Conservation (phyloP, 1,140 invertebrate species). For the Pollicipes pollicipes region DNA sequence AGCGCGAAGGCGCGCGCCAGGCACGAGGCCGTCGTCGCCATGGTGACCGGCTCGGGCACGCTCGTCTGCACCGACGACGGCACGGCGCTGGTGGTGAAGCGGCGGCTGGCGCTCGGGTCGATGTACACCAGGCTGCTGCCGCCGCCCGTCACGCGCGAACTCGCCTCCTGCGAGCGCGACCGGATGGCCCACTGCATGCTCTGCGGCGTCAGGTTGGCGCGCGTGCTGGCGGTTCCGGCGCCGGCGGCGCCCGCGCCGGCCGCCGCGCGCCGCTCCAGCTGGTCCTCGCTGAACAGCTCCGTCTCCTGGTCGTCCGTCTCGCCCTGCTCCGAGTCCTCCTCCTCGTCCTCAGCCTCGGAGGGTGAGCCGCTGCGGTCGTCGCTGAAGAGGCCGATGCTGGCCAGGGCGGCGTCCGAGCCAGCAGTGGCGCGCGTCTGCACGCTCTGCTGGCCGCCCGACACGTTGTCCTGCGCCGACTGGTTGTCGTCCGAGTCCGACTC, state of each 20-base stretch:
- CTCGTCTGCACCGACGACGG: slow-evolving; percentile 36
- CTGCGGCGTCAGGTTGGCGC: slow-evolving; percentile 72
- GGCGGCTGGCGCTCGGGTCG: slow-evolving; percentile 27
- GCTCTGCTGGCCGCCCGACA: slow-evolving; percentile 52
- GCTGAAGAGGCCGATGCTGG: slow-evolving; percentile 54
- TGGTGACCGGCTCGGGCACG: slow-evolving; percentile 62
- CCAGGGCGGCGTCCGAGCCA: slow-evolving; percentile 71
- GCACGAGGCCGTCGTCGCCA: slow-evolving; percentile 82
- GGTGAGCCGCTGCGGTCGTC: slow-evolving; percentile 90
- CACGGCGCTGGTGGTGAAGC: slow-evolving; percentile 40
- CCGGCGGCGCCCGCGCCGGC: slow-evolving; percentile 11
- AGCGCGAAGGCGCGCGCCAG: slow-evolving; percentile 84
- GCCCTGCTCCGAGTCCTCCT: slow-evolving; percentile 71
- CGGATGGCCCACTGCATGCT: slow-evolving; percentile 96
- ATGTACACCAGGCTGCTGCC: slow-evolving; percentile 2
- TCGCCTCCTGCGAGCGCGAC: not conserved
- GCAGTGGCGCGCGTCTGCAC: slow-evolving; percentile 81
- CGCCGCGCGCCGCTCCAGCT: slow-evolving; percentile 50
- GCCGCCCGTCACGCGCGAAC: not conserved
- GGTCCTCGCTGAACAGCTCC: slow-evolving; percentile 54
- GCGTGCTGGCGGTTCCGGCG: slow-evolving; percentile 34
- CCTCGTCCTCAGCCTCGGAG: slow-evolving; percentile 37
- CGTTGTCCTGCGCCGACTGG: slow-evolving; percentile 37
- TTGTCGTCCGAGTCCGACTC: slow-evolving; percentile 93
- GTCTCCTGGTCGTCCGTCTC: slow-evolving; percentile 79